Base-by-base conservation (phyloP, 2,888 invertebrate species). In the Drosophila atripex region DNA sequence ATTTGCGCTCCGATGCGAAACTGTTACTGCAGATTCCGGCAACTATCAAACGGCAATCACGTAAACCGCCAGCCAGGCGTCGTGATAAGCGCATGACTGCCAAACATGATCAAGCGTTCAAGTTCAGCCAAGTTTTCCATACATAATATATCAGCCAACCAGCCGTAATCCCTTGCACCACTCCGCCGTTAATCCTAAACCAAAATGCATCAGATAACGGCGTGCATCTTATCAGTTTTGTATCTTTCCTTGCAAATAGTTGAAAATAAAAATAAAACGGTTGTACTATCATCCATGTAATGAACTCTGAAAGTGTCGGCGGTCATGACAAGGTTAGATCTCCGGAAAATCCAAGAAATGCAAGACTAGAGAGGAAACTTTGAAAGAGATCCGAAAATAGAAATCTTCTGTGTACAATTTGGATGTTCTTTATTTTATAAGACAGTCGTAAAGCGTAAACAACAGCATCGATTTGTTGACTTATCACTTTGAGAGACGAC, bases 71-170 rank as follows among this genome's bases (percentile, higher is more conserved):
- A 54, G 72, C 59, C 38, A 46, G 12, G 49, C 70, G 60, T 61
- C 86, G 83, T 83, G 83, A 87, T 77, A 77, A 85, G 73, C 66
- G 56, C 86, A 85, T 85, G 82, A 82, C 56, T 75, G 75, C 61
- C 52, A 70, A 71, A 82, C 88, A 87, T 79, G 86, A 87, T 83
- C 80, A 72, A 69, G 54, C 55, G 64, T 68, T 78, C 70, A 82
- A 72, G 82, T 78, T 87, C 75, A 72, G 50, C 53, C 53, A 66
- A 64, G 65, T 58, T 57, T 74, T 58, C 39, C 51, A 46, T 25
- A 43, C 21, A 51, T n/a, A 41, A 55, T 12, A 39, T 41, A 43
- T 41, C 14, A 45, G 32, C 43, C 47, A 11, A 41, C 12, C 21
- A 21, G 21, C 66, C 50, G 23, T 76, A 70, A 75, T 77, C 73